These are phyloP conservation scores for Pangasius larnaudii DNA, from an alignment of 2,797 vertebrate genomes.

Conservation along the genomic window DNA sequence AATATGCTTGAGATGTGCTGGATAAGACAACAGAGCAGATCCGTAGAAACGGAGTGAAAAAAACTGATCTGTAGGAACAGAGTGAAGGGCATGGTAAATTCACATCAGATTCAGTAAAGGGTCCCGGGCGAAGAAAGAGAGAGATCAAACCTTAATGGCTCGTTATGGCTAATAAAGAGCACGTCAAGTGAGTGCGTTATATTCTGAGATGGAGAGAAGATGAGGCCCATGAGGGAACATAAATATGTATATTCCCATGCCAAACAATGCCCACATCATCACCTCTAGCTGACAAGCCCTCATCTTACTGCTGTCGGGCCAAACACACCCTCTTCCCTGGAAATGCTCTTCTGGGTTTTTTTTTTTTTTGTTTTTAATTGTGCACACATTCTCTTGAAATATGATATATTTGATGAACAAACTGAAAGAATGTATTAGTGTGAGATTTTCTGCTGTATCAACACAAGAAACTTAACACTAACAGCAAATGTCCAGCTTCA, in stretches of 20 bases:
- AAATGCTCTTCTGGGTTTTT: not conserved
- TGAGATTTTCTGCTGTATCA: conserved; percentile 6
- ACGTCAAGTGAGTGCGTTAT: conserved; percentile 49
- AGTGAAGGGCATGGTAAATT: conserved; percentile 33
- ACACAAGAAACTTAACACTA: conserved; percentile 17
- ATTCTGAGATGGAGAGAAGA: conserved; percentile 43
- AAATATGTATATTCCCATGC: conserved; percentile 57
- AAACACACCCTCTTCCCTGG: conserved; percentile 21
- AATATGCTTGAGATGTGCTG: conserved; percentile 48
- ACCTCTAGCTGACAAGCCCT: conserved; percentile 35
- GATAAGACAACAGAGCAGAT: conserved; percentile 45
- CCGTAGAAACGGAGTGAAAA: conserved; percentile 15
- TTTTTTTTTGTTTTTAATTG: not conserved
- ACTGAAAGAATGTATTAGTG: not conserved
- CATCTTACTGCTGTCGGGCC: conserved; percentile 52
- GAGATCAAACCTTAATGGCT: conserved; percentile 58
- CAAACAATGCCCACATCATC: conserved; percentile 52
- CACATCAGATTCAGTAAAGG: conserved; percentile 31
- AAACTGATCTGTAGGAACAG: conserved; percentile 22
- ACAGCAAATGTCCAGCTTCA: not conserved
- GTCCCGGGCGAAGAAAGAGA: conserved; percentile 37
- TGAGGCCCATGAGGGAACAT: conserved; percentile 55
- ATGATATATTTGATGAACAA: not conserved
- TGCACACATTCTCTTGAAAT: not conserved
- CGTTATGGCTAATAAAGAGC: conserved; percentile 56